phyloP scores from a whole-genome alignment of 92 coral and sea anemone species.

The Phenganax marumi region DNA sequence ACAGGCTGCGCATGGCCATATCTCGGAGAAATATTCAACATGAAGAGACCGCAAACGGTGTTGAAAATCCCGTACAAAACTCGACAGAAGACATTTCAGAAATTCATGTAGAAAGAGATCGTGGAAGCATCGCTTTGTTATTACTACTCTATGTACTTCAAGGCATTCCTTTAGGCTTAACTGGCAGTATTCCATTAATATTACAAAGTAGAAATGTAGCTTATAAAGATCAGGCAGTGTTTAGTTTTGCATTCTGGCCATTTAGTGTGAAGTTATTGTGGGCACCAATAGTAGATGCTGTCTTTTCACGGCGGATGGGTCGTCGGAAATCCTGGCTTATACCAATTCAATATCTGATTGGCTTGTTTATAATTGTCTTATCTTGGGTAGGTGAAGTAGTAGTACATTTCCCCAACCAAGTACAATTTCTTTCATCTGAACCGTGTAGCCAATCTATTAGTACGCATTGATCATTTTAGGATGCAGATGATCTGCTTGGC shows the following conservation, averaged over 20 bases:
- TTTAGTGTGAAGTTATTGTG: conserved; percentile 88
- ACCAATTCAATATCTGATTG: conserved; percentile 87
- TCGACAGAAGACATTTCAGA: background rate
- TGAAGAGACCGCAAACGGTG: background rate
- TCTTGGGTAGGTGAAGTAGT: conserved; percentile 63
- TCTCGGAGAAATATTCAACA: background rate
- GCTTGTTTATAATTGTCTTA: conserved; percentile 71
- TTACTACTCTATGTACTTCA: conserved; percentile 79
- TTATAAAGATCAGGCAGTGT: conserved; percentile 87
- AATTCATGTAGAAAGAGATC: conserved; percentile 50
- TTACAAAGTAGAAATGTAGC: conserved; percentile 76
- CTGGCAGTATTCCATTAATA: conserved; percentile 87
- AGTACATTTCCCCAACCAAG: background rate
- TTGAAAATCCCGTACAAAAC: background rate
- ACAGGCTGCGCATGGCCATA: background rate
- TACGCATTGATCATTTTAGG: conserved; percentile 48
- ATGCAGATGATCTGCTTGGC: conserved; percentile 68
- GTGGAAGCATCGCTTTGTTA: conserved; percentile 69
- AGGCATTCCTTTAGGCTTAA: conserved; percentile 88
- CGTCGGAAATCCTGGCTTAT: conserved; percentile 91
- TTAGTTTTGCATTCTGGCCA: conserved; percentile 97
- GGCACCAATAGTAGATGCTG: conserved; percentile 97
- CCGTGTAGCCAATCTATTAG: no score
- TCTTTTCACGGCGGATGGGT: conserved; percentile 78
- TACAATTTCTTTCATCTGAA: background rate